Evolutionary conservation across 2,888 invertebrate species (phyloP), one percentile per base, ranked within the genome.

Genomic region (Mimas tiliae): DNA sequence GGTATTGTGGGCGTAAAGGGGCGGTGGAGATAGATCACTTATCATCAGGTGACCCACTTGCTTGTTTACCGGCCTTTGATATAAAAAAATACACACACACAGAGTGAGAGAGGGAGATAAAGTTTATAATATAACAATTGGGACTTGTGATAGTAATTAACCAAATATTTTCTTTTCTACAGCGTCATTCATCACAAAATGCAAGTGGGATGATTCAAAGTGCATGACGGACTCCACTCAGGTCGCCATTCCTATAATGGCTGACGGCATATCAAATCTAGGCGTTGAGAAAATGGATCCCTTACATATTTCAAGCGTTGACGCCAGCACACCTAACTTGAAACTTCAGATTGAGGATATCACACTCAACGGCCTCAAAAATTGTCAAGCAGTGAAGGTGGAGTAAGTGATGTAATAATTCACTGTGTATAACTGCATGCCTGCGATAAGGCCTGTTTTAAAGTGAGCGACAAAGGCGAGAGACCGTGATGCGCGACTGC

Each of bases 101-200:
- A n/a, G n/a, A n/a, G n/a, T n/a, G n/a, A n/a, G n/a, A n/a, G n/a
- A n/a, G n/a, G n/a, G n/a, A n/a, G n/a, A n/a, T n/a, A n/a, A n/a
- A n/a, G n/a, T n/a, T n/a, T n/a, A n/a, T n/a, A n/a, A n/a, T n/a
- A n/a, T n/a, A n/a, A n/a, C n/a, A n/a, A n/a, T n/a, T n/a, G n/a
- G n/a, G n/a, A n/a, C n/a, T n/a, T n/a, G n/a, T n/a, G n/a, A n/a
- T n/a, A n/a, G n/a, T 27, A 27, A 27, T 4, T 27, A 27, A 27
- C 27, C 27, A 27, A 27, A 27, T 27, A 27, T 27, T 27, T 27
- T 27, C 27, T 1, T 27, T 1, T 27, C 51, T 7, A 12, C 69
- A 75, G 75, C 21, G 0, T 74, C 85, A 3, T 79, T 78, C 51
- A 71, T 87, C 11, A 79, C 69, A 33, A 81, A 80, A 81, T 86